These are phyloP conservation scores for Caenorhabditis panamensis DNA, from an alignment of 2,888 invertebrate genomes.

Conservation along the genomic window DNA sequence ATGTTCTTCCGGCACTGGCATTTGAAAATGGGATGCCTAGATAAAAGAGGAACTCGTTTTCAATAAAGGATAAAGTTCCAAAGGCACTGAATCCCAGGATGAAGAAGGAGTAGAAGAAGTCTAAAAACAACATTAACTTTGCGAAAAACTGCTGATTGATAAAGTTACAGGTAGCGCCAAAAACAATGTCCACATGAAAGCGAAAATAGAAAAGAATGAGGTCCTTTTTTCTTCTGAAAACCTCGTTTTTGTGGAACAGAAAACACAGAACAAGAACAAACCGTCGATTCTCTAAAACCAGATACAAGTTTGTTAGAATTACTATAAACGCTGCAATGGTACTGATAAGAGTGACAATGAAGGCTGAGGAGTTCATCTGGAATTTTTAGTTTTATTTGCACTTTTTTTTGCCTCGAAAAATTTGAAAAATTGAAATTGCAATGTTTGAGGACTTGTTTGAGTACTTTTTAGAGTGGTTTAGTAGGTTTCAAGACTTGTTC, in stretches of 20 bases:
- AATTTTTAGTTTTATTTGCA: not conserved
- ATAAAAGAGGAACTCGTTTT: constrained; percentile 22
- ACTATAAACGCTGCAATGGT: constrained; percentile 18
- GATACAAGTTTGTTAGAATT: not conserved
- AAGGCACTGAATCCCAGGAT: constrained; percentile 18
- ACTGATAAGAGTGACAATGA: constrained; percentile 35
- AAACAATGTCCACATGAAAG: constrained; percentile 29
- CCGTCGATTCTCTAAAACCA: not conserved
- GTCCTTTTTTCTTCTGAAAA: constrained; percentile 11
- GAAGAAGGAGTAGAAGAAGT: constrained; percentile 40
- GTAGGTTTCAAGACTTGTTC: too few species aligned
- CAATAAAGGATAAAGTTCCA: constrained; percentile 15
- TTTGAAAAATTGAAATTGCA: too few species aligned
- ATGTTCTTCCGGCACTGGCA: constrained; percentile 34
- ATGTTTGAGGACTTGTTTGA: too few species aligned
- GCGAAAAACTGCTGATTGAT: too few species aligned
- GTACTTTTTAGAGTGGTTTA: too few species aligned
- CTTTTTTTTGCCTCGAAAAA: too few species aligned
- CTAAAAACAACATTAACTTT: not conserved
- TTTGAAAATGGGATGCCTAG: constrained; percentile 39
- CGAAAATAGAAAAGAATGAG: constrained; percentile 33
- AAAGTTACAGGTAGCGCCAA: constrained; percentile 26
- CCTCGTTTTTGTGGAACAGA: too few species aligned
- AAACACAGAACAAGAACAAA: constrained; percentile 12
- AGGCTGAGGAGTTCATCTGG: constrained; percentile 34